Conservation (phyloP, 2,888 invertebrate species). For the Cetonia aurata region DNA sequence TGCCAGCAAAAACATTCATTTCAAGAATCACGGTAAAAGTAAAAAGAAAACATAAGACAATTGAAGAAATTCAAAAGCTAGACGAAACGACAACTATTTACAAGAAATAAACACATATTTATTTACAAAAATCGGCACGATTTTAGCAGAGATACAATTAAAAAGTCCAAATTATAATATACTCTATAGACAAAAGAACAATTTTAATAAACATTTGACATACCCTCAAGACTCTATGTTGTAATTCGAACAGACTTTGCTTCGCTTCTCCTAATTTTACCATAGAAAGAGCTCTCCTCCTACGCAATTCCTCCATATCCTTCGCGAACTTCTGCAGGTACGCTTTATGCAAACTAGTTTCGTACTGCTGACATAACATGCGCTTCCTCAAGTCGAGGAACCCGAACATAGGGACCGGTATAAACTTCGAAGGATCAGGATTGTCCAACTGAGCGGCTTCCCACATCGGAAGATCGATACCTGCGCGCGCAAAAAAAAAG, state of each 20-base stretch:
- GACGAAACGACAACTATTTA: no score
- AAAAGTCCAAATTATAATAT: no score
- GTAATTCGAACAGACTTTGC: constrained; percentile 82
- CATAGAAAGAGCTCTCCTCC: constrained; percentile 83
- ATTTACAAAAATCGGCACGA: no score
- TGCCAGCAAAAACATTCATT: no score
- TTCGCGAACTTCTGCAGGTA: constrained; percentile 78
- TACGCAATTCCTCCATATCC: constrained; percentile 82
- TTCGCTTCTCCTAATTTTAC: constrained; percentile 87
- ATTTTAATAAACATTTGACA: neutral
- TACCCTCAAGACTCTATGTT: constrained; percentile 88
- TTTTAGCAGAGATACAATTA: no score
- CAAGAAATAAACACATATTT: no score
- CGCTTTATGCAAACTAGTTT: constrained; percentile 84
- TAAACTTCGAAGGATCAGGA: constrained; percentile 89
- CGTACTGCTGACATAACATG: constrained; percentile 85
- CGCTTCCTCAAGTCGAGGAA: constrained; percentile 86
- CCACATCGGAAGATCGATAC: constrained; percentile 95
- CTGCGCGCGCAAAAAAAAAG: constrained; percentile 63
- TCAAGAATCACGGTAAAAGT: no score
- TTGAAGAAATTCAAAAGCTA: no score
- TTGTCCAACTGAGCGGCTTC: constrained; percentile 96
- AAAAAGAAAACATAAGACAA: no score
- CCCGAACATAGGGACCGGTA: constrained; percentile 95
- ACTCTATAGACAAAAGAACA: neutral